A percentile compares a stretch with the other conserved stretches of the same genome.
phyloP scores from a whole-genome alignment of 2,888 invertebrate genomes.

The Fragum fragum region DNA sequence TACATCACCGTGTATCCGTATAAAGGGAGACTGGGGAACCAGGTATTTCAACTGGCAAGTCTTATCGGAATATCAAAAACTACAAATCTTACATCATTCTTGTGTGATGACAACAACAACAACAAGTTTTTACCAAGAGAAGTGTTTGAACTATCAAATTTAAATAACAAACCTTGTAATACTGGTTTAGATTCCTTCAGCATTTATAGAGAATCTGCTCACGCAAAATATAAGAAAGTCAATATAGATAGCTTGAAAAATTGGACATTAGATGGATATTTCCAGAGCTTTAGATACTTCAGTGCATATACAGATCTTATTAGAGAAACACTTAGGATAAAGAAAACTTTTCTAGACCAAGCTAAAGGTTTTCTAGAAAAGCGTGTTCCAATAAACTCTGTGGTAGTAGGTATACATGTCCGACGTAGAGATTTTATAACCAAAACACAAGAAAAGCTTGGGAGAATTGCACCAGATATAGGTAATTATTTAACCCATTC shows the following conservation, averaged over 20 bases:
- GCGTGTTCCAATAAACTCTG: slow-evolving; percentile 17
- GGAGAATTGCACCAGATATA: slow-evolving; percentile 31
- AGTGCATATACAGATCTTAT: slow-evolving; percentile 25
- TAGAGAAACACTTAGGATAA: slow-evolving; percentile 45
- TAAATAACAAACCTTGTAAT: neutral
- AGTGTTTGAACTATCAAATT: slow-evolving; percentile 32
- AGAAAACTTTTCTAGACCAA: neutral
- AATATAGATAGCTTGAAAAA: slow-evolving; percentile 23
- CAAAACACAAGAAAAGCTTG: slow-evolving; percentile 32
- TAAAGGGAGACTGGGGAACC: slow-evolving; percentile 62
- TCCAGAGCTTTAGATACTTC: slow-evolving; percentile 67
- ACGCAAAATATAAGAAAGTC: slow-evolving; percentile 5
- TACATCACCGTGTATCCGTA: slow-evolving; percentile 43
- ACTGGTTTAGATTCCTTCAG: neutral
- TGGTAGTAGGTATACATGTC: slow-evolving; percentile 51
- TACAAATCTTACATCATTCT: slow-evolving; percentile 46
- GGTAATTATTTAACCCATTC: slow-evolving; percentile 23
- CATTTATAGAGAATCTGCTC: neutral
- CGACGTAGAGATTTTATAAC: slow-evolving; percentile 50
- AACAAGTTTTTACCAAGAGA: slow-evolving; percentile 1
- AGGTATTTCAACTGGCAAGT: slow-evolving; percentile 66
- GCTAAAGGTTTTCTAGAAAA: slow-evolving; percentile 27
- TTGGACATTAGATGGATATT: slow-evolving; percentile 56
- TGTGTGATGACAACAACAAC: slow-evolving; percentile 17
- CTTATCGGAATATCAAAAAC: slow-evolving; percentile 56